Evolutionary conservation across 2,888 invertebrate genomes (phyloP), one percentile per base, ranked within the genome.

Genomic region (Ormia ochracea): DNA sequence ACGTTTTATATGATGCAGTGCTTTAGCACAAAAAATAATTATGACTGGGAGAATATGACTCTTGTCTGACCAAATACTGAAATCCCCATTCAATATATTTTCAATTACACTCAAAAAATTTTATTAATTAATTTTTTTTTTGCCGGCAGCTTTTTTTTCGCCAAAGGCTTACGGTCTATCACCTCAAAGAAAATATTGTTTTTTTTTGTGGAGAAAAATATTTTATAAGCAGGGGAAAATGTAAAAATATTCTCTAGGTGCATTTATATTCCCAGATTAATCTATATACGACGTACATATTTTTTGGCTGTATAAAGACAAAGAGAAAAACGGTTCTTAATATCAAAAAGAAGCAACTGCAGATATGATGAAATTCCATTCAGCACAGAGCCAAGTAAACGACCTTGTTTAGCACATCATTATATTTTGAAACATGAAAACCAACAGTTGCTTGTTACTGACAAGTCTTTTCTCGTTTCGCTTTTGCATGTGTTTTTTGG

Each of bases 281-380:
- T 43, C 28, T 59, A 14, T 38, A n/a, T n/a, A n/a, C n/a, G 23
- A 14, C 17, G n/a, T 26, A 38, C 23, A 17, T 1, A 52, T 26
- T 14, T 12, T 26, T 38, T n/a, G n/a, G n/a, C n/a, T n/a, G n/a
- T n/a, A n/a, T n/a, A n/a, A n/a, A n/a, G n/a, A n/a, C 23, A 10
- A 31, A 50, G 17, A 45, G 4, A 63, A 54, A 66, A 58, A 75
- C 75, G 26, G 61, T 75, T 68, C 61, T 68, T 59, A 43, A 23
- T 45, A 36, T 63, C 5, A 28, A 52, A 26, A 66, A 61, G 54
- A 58, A 23, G 14, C 50, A 38, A 23, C 33, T 31, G 14, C 31
- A 41, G 19, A 14, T 23, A 58, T n/a, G n/a, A n/a, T n/a, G 31
- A 38, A 66, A 31, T 26, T 33, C 1, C 17, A 43, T 9, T 43